Evolutionary conservation across 2,797 vertebrate genomes (phyloP).

Genomic region (Hafferia zeledoni): DNA sequence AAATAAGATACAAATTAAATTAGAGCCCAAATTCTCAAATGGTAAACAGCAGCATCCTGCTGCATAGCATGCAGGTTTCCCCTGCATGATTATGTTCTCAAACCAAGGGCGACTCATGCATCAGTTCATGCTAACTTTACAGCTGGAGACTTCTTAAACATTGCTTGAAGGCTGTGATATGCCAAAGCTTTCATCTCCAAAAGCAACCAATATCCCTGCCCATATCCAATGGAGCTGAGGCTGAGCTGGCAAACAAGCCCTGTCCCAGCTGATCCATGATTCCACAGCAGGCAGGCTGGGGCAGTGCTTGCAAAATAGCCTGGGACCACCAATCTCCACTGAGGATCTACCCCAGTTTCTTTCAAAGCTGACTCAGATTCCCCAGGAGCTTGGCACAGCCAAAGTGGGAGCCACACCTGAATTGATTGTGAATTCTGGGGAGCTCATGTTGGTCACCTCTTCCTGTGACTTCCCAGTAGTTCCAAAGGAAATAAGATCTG

Average conservation of each 20-base stretch:
- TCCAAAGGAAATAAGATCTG: neutral
- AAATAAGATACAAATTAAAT: neutral
- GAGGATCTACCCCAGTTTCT: neutral
- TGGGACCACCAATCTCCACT: neutral
- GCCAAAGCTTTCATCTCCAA: neutral
- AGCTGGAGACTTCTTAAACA: neutral
- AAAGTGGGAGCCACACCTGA: neutral
- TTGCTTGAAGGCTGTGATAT: neutral
- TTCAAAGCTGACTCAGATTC: neutral
- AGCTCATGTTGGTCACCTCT: neutral
- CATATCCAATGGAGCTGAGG: accelerated
- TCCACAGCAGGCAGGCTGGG: accelerated
- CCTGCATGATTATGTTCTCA: neutral
- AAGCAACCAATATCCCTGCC: neutral
- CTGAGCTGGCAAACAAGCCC: accelerated
- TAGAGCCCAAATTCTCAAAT: neutral
- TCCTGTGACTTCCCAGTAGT: neutral
- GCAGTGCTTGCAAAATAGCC: neutral
- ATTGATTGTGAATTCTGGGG: neutral
- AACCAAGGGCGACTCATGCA: neutral
- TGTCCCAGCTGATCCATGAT: neutral
- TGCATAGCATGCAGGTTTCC: neutral
- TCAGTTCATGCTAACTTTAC: neutral
- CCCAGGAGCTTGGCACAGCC: neutral
- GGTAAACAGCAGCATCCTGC: neutral